Conservation (phyloP, 2,888 invertebrate genomes). For the Eupithecia centaureata region DNA sequence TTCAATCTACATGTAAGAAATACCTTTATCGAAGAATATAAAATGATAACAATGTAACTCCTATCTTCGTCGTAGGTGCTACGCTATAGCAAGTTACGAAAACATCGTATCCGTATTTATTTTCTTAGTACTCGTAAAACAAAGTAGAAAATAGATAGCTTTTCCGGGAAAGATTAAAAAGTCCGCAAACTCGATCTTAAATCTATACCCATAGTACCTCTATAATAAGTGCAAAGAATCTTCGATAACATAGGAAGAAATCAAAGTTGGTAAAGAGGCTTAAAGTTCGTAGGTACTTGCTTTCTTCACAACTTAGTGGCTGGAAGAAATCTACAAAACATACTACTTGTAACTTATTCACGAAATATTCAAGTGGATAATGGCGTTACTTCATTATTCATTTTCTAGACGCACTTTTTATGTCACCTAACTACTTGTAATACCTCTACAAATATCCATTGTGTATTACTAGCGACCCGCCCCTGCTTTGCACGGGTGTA, state of each 20-base stretch:
- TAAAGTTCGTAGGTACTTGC: constrained; percentile 43
- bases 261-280: constrained; percentile 52
- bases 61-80: background rate
- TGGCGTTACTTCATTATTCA: constrained; percentile 17
- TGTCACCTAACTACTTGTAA: background rate
- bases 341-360: constrained; percentile 25
- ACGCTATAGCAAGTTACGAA: background rate
- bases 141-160: background rate
- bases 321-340: constrained; percentile 27
- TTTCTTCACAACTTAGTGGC: constrained; percentile 42
- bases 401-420: background rate
- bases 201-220: background rate
- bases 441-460: background rate
- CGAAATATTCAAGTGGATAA: constrained; percentile 24
- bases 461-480: no score
- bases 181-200: background rate
- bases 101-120: background rate
- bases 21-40: no score
- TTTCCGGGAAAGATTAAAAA: background rate
- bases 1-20: no score
- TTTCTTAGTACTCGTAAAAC: background rate
- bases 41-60: background rate
- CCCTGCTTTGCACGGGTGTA: no score
- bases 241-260: constrained; percentile 40
- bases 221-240: constrained; percentile 40